phyloP scores from a whole-genome alignment of 2,113 vertebrate species.

The Tauraco erythrolophus region DNA sequence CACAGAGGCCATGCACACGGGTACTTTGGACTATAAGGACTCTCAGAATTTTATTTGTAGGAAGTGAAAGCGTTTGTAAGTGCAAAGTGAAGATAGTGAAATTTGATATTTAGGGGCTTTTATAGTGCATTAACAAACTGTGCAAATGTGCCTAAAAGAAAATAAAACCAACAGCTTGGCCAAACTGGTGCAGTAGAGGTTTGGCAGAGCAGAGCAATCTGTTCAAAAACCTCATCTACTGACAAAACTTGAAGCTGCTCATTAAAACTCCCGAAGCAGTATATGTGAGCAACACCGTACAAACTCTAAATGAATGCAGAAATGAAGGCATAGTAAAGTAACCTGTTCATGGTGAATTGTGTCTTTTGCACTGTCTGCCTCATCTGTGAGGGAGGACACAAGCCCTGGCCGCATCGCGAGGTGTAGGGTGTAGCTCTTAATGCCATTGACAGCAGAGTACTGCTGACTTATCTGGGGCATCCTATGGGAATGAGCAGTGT shows the following conservation, averaged over 20 bases:
- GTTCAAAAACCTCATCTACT: slow-evolving; percentile 1
- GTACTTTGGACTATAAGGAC: background rate
- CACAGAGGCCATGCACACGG: background rate
- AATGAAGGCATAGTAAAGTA: background rate
- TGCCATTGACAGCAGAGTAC: background rate
- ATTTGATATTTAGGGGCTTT: background rate
- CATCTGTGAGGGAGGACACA: background rate
- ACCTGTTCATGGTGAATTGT: background rate
- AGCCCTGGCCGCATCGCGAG: background rate
- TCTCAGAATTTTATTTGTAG: background rate
- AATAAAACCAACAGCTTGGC: slow-evolving; percentile 41
- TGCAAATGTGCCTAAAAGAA: slow-evolving; percentile 41
- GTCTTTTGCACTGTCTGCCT: background rate
- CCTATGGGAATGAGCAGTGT: background rate
- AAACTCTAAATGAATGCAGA: background rate
- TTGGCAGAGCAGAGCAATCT: background rate
- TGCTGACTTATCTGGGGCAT: slow-evolving; percentile 45
- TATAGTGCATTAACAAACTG: slow-evolving; percentile 44
- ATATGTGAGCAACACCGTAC: background rate
- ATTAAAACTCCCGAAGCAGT: slow-evolving; percentile 27
- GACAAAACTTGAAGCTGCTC: background rate
- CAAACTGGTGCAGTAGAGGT: slow-evolving; percentile 18
- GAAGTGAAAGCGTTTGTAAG: background rate
- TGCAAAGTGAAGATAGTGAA: background rate
- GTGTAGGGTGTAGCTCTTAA: background rate